phyloP scores from a whole-genome alignment of 2,797 vertebrate species.

The Karalla daura region DNA sequence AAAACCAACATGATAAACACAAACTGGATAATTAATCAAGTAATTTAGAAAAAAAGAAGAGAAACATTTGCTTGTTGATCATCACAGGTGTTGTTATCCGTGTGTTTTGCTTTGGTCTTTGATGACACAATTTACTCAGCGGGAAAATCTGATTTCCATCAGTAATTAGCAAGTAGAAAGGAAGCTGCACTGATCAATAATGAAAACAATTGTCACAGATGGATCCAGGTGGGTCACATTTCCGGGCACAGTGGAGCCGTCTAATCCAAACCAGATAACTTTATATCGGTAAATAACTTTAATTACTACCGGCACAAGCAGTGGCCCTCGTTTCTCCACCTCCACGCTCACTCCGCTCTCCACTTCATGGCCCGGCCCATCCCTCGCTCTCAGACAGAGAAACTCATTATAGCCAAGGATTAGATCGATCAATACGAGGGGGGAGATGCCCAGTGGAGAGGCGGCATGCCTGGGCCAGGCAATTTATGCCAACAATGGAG shows the following conservation, averaged over 20 bases:
- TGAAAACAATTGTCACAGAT: background rate
- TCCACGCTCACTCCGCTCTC: conserved; percentile 40
- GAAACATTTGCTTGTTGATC: too few relatives aligned
- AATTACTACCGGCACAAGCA: conserved; percentile 26
- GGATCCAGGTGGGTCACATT: background rate
- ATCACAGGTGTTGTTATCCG: too few relatives aligned
- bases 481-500: conserved; percentile 80
- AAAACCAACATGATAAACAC: too few relatives aligned
- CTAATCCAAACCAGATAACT: conserved; percentile 22
- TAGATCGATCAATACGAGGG: conserved; percentile 76
- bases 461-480: conserved; percentile 68
- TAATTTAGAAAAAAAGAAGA: too few relatives aligned
- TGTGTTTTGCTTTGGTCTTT: too few relatives aligned
- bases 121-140: too few relatives aligned
- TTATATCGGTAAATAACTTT: conserved; percentile 14
- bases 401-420: conserved; percentile 83
- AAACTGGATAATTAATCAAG: too few relatives aligned
- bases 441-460: conserved; percentile 67
- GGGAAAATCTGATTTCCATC: background rate
- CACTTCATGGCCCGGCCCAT: conserved; percentile 52
- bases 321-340: conserved; percentile 26
- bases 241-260: background rate
- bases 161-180: background rate
- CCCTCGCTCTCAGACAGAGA: conserved; percentile 70
- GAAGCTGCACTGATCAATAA: background rate